Evolutionary conservation across 2,113 vertebrate species (phyloP).

Genomic region (Pygoscelis antarcticus): DNA sequence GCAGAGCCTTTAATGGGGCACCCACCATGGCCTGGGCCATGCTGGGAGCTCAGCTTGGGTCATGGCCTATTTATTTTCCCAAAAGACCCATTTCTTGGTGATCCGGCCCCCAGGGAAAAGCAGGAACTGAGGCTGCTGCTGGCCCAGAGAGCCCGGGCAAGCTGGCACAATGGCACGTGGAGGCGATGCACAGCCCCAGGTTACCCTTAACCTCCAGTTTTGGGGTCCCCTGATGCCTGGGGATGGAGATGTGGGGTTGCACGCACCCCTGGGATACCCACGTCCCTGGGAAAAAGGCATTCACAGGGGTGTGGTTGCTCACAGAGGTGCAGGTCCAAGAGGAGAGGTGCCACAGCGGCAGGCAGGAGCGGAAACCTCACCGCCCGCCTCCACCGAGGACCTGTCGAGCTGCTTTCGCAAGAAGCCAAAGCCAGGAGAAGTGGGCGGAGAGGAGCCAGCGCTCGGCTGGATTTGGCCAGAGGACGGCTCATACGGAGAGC

Average conservation of each 20-base stretch:
- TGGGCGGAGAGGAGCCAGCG: neutral
- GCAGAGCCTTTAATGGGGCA: neutral
- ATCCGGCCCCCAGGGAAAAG: neutral
- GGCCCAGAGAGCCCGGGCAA: too few species aligned
- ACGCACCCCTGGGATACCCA: too few species aligned
- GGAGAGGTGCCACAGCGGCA: neutral
- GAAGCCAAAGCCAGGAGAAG: neutral
- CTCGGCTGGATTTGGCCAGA: neutral
- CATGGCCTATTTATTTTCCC: rapidly evolving
- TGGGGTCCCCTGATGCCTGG: too few species aligned
- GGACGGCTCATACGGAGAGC: rapidly evolving
- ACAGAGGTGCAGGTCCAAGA: too few species aligned
- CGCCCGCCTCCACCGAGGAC: neutral
- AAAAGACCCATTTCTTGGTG: neutral
- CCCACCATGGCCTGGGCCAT: neutral
- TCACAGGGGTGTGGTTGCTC: too few species aligned
- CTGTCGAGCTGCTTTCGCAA: neutral
- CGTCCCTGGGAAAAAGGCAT: too few species aligned
- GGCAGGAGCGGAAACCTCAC: neutral
- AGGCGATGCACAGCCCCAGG: too few species aligned
- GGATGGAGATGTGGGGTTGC: too few species aligned
- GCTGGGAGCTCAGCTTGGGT: neutral
- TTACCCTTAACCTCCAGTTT: too few species aligned
- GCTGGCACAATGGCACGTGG: too few species aligned
- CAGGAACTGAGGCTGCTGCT: too few species aligned